Percentiles rank a stretch among this genome's conserved stretches.
phyloP scores from a whole-genome alignment of 1,140 invertebrate genomes.

The Drosophila athabasca region DNA sequence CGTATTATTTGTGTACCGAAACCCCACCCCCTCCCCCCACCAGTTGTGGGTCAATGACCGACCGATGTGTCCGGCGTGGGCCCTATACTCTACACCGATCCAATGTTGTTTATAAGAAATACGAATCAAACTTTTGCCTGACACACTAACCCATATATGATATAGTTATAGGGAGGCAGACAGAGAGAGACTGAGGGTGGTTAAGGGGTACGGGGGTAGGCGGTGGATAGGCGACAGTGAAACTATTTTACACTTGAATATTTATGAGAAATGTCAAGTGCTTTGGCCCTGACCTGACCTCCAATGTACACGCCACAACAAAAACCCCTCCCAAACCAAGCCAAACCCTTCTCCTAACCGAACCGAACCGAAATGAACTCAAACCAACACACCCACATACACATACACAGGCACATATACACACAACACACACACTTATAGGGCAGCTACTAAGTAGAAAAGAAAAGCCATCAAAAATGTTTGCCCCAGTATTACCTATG shows the following conservation, averaged over 20 bases:
- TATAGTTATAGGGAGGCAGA: too few relatives aligned
- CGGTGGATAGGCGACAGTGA: background rate
- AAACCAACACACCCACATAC: background rate
- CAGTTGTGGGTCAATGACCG: slow-evolving; percentile 33
- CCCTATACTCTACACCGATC: background rate
- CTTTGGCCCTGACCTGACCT: slow-evolving; percentile 50
- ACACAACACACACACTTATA: background rate
- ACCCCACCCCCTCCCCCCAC: too few relatives aligned
- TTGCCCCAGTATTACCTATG: slow-evolving; percentile 5
- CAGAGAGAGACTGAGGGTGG: too few relatives aligned
- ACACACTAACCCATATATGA: slow-evolving; percentile 47
- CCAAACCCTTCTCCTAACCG: slow-evolving; percentile 12
- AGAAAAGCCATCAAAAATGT: slow-evolving; percentile 29
- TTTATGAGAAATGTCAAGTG: slow-evolving; percentile 53
- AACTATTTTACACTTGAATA: slow-evolving; percentile 43
- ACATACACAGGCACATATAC: background rate
- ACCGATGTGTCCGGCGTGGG: background rate
- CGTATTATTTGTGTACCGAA: background rate
- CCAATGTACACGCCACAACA: slow-evolving; percentile 25
- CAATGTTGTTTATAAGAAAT: slow-evolving; percentile 42
- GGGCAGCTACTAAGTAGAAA: slow-evolving; percentile 30
- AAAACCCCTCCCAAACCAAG: background rate
- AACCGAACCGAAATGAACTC: background rate
- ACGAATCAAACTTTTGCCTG: slow-evolving; percentile 25
- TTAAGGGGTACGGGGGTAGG: background rate